A percentile compares a stretch with the other conserved stretches of the same genome.
These are phyloP conservation scores for Siphonodentalium dalli DNA, from an alignment of 2,888 invertebrate species.

Conservation along the genomic window DNA sequence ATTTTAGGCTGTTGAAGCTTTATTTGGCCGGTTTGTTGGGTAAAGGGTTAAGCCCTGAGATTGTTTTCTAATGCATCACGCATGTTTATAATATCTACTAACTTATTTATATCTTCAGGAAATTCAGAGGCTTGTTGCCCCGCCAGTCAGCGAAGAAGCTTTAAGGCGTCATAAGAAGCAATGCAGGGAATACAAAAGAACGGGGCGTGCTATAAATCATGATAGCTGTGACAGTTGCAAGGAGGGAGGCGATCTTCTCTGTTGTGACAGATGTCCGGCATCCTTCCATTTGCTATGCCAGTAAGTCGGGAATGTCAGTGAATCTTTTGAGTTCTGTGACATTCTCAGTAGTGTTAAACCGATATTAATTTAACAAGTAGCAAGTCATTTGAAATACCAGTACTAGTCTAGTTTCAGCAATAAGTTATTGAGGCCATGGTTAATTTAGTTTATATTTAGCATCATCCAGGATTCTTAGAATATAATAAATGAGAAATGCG, in stretches of 20 bases:
- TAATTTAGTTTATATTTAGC: too few species aligned
- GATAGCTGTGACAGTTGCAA: slow-evolving; percentile 93
- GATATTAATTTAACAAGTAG: not conserved
- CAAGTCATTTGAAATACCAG: too few species aligned
- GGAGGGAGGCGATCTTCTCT: slow-evolving; percentile 93
- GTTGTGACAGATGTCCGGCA: slow-evolving; percentile 94
- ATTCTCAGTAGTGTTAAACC: not conserved
- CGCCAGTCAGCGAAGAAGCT: slow-evolving; percentile 79
- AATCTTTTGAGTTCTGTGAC: not conserved
- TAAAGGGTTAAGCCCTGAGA: too few species aligned
- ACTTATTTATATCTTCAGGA: slow-evolving; percentile 70
- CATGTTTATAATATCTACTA: not conserved
- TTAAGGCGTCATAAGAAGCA: slow-evolving; percentile 68
- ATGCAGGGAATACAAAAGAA: slow-evolving; percentile 67
- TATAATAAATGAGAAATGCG: too few species aligned
- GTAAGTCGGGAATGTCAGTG: slow-evolving; percentile 70
- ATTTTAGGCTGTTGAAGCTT: too few species aligned
- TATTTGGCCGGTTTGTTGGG: too few species aligned
- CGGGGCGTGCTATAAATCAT: slow-evolving; percentile 72
- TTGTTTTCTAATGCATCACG: not conserved
- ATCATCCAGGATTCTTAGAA: too few species aligned
- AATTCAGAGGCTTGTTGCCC: slow-evolving; percentile 87
- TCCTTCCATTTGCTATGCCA: slow-evolving; percentile 96
- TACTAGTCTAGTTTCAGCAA: too few species aligned
- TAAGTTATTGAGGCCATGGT: too few species aligned